Base-by-base conservation (phyloP, 2,113 vertebrate genomes). In the Dicerorhinus sumatrensis region DNA sequence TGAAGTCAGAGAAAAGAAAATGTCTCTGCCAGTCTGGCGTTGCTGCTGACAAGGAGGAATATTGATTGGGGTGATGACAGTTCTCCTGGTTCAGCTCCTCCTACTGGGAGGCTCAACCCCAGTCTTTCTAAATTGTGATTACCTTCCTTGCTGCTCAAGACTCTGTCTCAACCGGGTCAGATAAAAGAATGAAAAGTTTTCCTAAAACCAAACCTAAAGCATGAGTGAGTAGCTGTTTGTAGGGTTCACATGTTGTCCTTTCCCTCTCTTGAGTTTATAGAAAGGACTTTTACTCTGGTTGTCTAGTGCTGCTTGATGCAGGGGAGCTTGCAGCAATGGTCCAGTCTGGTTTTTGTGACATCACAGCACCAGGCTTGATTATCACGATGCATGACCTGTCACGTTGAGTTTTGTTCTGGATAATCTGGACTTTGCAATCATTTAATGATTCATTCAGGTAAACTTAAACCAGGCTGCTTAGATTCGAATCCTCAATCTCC, bases 1-100 rank as follows among this genome's bases (percentile, higher is more conserved):
- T 97, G 97, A 98, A 98, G 98, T 98, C 97, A 98, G 95, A 62
- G 84, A 33, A n/a, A 46, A 46, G n/a, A 84, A 98, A 94, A 98
- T 86, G 96, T 96, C 88, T 96, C 98, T 98, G 96, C 94, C 97
- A 54, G 54, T 48, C 89, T 97, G 82, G 96, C 88, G 77, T 85
- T 94, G 93, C 94, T 97, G 97, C 96, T 98, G 97, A 98, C 97
- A 98, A 97, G 95, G 60, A 79, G 84, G 97, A 98, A 97, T 97
- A 95, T 91, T 94, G 94, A 98, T 98, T 98, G 97, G 97, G 58
- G 83, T 62, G 80, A 97, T 96, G 95, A 97, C 95, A 93, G 73
- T 72, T 89, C 76, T 93, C 75, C 77, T 75, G 69, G 25, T 89
- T 95, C 95, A 65, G 27, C 67, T 98, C 80, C 83, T 89, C 80